These are phyloP conservation scores for Caenorhabditis drosophilae DNA, from an alignment of 2,888 invertebrate species.

Conservation along the genomic window DNA sequence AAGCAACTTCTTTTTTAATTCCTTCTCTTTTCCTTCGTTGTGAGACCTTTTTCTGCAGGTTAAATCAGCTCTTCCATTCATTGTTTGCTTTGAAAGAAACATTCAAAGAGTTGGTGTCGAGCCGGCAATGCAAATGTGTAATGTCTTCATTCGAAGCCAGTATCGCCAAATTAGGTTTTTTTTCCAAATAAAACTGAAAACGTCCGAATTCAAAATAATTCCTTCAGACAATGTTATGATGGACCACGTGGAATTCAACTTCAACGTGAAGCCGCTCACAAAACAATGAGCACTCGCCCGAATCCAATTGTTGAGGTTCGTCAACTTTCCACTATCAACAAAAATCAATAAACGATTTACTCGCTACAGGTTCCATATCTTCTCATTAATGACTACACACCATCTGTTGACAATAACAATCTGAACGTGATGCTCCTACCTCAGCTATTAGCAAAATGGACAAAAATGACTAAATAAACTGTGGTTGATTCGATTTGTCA, in stretches of 20 bases:
- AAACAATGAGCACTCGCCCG: slow-evolving; percentile 61
- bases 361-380: slow-evolving; percentile 63
- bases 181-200: slow-evolving; percentile 5
- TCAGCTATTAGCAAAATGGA: slow-evolving; percentile 65
- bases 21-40: too few species aligned
- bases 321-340: not conserved
- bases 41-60: too few species aligned
- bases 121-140: slow-evolving; percentile 59
- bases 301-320: slow-evolving; percentile 65
- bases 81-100: slow-evolving; percentile 57
- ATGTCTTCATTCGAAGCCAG: slow-evolving; percentile 61
- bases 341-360: not conserved
- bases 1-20: not conserved
- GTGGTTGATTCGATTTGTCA: too few species aligned
- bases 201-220: too few species aligned
- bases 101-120: slow-evolving; percentile 56
- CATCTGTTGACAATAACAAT: slow-evolving; percentile 63
- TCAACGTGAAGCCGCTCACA: slow-evolving; percentile 66
- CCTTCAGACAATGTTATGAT: slow-evolving; percentile 61
- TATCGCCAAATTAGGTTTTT: slow-evolving; percentile 60
- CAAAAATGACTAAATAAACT: slow-evolving; percentile 38
- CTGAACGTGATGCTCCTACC: slow-evolving; percentile 61
- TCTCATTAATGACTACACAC: slow-evolving; percentile 67
- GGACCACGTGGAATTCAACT: slow-evolving; percentile 61
- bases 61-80: slow-evolving; percentile 60